Evolutionary conservation across 1,140 invertebrate genomes (phyloP).

Genomic region (Dermatophagoides farinae): DNA sequence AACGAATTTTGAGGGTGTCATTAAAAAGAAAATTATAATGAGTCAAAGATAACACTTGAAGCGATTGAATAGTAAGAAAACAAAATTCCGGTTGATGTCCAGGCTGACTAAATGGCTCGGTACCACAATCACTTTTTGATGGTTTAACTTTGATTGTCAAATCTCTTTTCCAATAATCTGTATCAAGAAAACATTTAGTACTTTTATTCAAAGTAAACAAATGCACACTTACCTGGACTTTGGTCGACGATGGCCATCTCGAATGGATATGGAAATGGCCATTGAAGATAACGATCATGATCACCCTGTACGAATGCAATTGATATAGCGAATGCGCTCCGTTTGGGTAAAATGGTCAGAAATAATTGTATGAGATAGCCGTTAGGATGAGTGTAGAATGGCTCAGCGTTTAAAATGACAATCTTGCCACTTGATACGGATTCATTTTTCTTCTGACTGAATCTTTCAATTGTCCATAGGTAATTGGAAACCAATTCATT

Average conservation of each 20-base stretch:
- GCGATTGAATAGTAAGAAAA: slow-evolving; percentile 11
- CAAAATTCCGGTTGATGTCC: slow-evolving; percentile 10
- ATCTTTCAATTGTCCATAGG: slow-evolving; percentile 14
- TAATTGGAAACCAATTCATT: slow-evolving; percentile 17
- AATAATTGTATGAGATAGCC: slow-evolving; percentile 17
- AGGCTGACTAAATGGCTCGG: slow-evolving; percentile 11
- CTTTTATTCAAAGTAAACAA: not conserved
- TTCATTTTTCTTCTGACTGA: not conserved
- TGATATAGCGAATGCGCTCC: slow-evolving; percentile 16
- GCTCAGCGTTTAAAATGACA: slow-evolving; percentile 7
- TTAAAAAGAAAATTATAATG: slow-evolving; percentile 12
- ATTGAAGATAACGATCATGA: slow-evolving; percentile 15
- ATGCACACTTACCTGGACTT: slow-evolving; percentile 5
- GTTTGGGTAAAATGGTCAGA: slow-evolving; percentile 9
- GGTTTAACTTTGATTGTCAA: not conserved
- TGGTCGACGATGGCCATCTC: slow-evolving; percentile 16
- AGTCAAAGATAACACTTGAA: slow-evolving; percentile 10
- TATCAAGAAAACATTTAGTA: not conserved
- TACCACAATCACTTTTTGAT: slow-evolving; percentile 10
- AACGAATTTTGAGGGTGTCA: slow-evolving; percentile 8
- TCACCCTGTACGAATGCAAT: slow-evolving; percentile 14
- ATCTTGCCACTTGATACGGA: not conserved
- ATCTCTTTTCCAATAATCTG: slow-evolving; percentile 12
- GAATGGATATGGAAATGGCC: slow-evolving; percentile 18
- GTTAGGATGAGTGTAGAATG: slow-evolving; percentile 15